Evolutionary conservation across 2,113 vertebrate genomes (phyloP).

Genomic region (Strix aluco): DNA sequence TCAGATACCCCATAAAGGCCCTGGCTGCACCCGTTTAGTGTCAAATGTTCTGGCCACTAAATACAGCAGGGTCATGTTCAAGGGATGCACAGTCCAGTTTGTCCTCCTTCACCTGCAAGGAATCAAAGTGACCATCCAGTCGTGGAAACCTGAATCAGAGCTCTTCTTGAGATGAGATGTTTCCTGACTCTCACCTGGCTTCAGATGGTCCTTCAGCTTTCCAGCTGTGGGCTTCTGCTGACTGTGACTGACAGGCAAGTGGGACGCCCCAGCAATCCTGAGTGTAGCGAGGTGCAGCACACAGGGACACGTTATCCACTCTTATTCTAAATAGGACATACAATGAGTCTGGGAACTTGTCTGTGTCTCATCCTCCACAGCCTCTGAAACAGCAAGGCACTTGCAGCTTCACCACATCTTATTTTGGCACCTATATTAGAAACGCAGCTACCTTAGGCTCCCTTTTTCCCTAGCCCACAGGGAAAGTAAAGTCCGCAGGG

Average conservation of each 20-base stretch:
- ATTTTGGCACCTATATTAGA: neutral
- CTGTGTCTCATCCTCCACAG: neutral
- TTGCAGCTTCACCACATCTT: neutral
- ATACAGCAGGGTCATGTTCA: neutral
- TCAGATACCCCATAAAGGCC: neutral
- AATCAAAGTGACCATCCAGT: neutral
- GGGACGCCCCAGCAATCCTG: neutral
- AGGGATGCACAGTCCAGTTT: neutral
- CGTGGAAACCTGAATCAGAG: neutral
- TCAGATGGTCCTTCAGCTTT: neutral
- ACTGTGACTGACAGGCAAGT: neutral
- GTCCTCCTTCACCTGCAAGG: neutral
- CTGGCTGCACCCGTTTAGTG: neutral
- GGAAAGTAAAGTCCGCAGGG: neutral
- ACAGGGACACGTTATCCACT: accelerated
- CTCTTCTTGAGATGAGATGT: neutral
- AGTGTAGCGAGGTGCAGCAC: neutral
- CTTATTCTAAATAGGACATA: neutral
- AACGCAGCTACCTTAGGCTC: neutral
- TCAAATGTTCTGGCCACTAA: neutral
- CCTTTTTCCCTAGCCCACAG: neutral
- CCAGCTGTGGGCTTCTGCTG: neutral
- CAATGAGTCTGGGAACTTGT: neutral
- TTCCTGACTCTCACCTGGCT: neutral
- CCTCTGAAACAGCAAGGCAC: neutral